phyloP scores from a whole-genome alignment of 1,140 invertebrate species.

The Camponotus floridanus region DNA sequence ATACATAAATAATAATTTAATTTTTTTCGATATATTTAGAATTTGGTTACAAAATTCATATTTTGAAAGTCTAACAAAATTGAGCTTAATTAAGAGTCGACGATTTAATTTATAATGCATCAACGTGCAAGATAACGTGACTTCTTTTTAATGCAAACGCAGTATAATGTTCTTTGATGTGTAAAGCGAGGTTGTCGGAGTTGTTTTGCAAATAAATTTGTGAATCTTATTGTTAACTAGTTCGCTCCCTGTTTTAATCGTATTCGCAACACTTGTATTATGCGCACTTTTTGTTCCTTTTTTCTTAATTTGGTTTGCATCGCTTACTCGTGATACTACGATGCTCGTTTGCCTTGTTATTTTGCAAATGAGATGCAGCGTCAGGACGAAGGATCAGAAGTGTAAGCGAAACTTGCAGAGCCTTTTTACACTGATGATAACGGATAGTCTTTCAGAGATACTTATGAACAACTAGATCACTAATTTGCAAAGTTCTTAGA shows the following conservation, averaged over 20 bases:
- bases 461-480: not conserved
- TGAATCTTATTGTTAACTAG: constrained; percentile 48
- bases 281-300: constrained; percentile 10
- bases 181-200: not conserved
- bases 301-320: constrained; percentile 57
- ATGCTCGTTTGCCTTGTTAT: constrained; percentile 41
- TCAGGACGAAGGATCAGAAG: constrained; percentile 21
- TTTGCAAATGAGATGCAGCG: constrained; percentile 58
- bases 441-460: constrained; percentile 1
- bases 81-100: constrained; percentile 35
- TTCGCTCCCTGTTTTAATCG: constrained; percentile 13
- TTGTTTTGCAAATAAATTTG: constrained; percentile 25
- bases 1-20: not conserved
- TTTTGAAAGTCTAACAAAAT: constrained; percentile 35
- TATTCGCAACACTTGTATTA: constrained; percentile 10
- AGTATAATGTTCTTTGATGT: constrained; percentile 56
- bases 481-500: constrained; percentile 17
- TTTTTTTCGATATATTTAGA: not conserved
- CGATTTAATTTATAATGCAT: constrained; percentile 44
- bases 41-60: not conserved
- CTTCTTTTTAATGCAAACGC: constrained; percentile 57
- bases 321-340: constrained; percentile 13
- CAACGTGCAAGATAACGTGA: constrained; percentile 23
- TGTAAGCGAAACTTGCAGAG: constrained; percentile 35
- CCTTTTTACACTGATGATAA: constrained; percentile 38